Percentiles rank a stretch among this genome's conserved stretches.
Conservation (phyloP, 2,113 vertebrate species). For the Tonatia bakeri region DNA sequence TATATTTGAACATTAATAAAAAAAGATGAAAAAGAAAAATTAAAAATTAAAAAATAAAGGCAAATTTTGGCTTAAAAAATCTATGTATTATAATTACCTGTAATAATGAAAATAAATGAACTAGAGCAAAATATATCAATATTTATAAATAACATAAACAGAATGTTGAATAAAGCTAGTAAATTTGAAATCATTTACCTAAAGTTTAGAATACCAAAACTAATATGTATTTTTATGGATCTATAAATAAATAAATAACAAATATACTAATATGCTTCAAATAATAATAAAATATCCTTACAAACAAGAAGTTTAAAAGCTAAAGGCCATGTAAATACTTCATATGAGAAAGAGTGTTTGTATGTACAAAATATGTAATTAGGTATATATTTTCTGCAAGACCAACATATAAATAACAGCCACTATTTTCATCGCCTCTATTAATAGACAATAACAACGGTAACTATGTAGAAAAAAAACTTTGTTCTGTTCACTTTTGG, state of each 20-base stretch:
- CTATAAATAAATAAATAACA: background rate
- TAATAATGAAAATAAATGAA: background rate
- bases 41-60: too few relatives aligned
- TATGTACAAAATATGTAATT: too few relatives aligned
- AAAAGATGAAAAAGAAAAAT: too few relatives aligned
- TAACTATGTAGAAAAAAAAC: background rate
- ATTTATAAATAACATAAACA: background rate
- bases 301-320: too few relatives aligned
- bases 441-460: too few relatives aligned
- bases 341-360: too few relatives aligned
- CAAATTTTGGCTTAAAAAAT: background rate
- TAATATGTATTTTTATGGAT: background rate
- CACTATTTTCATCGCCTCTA: too few relatives aligned
- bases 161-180: background rate
- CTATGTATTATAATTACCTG: background rate
- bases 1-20: too few relatives aligned
- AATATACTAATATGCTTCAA: background rate
- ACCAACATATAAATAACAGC: too few relatives aligned
- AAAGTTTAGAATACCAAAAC: background rate
- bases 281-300: background rate
- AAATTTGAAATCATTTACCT: background rate
- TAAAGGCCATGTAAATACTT: too few relatives aligned
- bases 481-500: background rate
- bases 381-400: too few relatives aligned
- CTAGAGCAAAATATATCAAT: background rate